phyloP scores from a whole-genome alignment of 1,140 invertebrate species.

The Drosophila dunni region DNA sequence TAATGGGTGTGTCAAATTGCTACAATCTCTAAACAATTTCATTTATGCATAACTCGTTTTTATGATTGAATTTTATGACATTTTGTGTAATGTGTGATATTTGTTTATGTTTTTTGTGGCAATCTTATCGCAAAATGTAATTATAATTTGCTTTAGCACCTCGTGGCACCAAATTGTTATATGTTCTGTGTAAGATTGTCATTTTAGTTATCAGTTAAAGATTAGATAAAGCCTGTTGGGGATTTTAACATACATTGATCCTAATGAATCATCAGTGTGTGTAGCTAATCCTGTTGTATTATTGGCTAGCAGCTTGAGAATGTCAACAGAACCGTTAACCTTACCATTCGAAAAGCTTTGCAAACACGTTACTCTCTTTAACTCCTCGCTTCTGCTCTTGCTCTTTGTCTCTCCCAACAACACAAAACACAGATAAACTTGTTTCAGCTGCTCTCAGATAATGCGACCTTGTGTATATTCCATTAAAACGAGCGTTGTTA shows the following conservation, averaged over 20 bases:
- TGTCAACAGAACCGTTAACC: not conserved
- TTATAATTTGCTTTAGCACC: slow-evolving; percentile 44
- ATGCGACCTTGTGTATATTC: slow-evolving; percentile 7
- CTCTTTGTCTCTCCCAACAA: not conserved
- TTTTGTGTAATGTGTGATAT: not conserved
- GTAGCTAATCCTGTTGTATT: not conserved
- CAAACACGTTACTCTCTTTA: not conserved
- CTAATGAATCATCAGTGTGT: not conserved
- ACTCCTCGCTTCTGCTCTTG: not conserved
- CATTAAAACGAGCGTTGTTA: not conserved
- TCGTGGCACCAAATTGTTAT: slow-evolving; percentile 27
- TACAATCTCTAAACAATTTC: not conserved
- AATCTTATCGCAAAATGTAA: slow-evolving; percentile 69
- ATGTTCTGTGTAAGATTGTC: slow-evolving; percentile 36
- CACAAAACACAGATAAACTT: slow-evolving; percentile 1
- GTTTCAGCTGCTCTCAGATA: slow-evolving; percentile 8
- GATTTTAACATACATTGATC: not conserved
- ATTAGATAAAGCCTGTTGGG: slow-evolving; percentile 27
- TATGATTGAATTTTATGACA: slow-evolving; percentile 2
- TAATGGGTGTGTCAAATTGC: not conserved
- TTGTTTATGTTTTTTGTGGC: slow-evolving; percentile 2
- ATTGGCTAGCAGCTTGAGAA: not conserved
- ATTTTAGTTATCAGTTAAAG: slow-evolving; percentile 15
- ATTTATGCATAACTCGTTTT: slow-evolving; percentile 1
- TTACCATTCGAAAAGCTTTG: slow-evolving; percentile 1